Base-by-base conservation (phyloP, 1,140 invertebrate genomes). In the Bombus waltoni region DNA sequence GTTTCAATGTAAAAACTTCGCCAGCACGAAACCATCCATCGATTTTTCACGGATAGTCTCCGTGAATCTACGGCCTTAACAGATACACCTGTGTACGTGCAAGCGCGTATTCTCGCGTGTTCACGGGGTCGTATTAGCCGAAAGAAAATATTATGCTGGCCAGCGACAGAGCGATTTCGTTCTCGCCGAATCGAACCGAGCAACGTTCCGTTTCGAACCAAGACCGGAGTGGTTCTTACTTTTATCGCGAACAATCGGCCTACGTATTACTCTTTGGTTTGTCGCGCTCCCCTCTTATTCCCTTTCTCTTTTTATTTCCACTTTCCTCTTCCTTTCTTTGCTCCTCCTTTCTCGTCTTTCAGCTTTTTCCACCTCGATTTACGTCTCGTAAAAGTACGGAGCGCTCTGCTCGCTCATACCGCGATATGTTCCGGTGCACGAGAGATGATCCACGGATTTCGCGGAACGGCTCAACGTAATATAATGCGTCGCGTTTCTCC, bases 1-100 rank as follows among this genome's bases (percentile, higher is more conserved):
- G 73, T 68, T 68, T 83, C 73, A 32, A 75, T 47, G 72, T 53
- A 57, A 77, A 77, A 77, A 83, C 73, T 83, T 83, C 4, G 18
- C 40, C 13, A 22, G 35, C 44, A 28, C 42, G 35, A 75, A 75
- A 47, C 35, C 22, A 13, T 35, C 35, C 40, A 68, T 83, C 81
- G 81, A 83, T 77, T 83, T 77, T 76, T 42, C 81, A 53, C 81
- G n/a, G 53, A 57, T 28, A 57, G 32, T 57, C 18, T 28, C 32
- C 78, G 5, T 40, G 28, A 32, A 40, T 32, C 22, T 66, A 18
- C 65, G 28, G 32, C 40, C 38, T 57, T 44, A 11, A 28, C 10
- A 5, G 38, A n/a, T 40, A 44, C 70, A 40, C 9, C 18, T 28
- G 8, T 15, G 13, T 25, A 42, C 59, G 15, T 47, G n/a, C 40